phyloP scores from a whole-genome alignment of 2,888 invertebrate genomes.

The Rhingia rostrata region DNA sequence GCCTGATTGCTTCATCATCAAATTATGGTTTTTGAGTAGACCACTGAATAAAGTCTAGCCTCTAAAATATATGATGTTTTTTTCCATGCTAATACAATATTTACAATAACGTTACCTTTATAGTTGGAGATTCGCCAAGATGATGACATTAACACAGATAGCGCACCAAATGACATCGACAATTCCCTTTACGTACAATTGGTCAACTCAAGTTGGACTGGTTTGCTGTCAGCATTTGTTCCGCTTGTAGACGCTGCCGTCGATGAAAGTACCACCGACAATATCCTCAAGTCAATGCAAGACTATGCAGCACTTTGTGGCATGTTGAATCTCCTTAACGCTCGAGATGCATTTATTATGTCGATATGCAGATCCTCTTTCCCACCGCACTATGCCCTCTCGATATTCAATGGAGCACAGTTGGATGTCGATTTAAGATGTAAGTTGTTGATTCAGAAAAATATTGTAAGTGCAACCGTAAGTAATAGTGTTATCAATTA shows the following conservation, averaged over 20 bases:
- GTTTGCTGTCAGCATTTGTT: slow-evolving; percentile 94
- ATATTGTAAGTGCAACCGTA: slow-evolving; percentile 10
- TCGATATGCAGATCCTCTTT: slow-evolving; percentile 98
- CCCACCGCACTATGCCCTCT: slow-evolving; percentile 96
- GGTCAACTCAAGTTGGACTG: slow-evolving; percentile 97
- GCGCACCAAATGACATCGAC: slow-evolving; percentile 59
- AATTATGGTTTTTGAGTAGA: too few relatives aligned
- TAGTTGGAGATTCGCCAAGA: slow-evolving; percentile 24
- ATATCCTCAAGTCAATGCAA: slow-evolving; percentile 95
- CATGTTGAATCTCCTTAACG: slow-evolving; percentile 88
- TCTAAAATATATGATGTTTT: not conserved
- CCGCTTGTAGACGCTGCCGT: slow-evolving; percentile 97
- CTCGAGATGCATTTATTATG: slow-evolving; percentile 96
- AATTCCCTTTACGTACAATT: slow-evolving; percentile 87
- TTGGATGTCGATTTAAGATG: slow-evolving; percentile 84
- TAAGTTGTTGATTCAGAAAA: slow-evolving; percentile 62
- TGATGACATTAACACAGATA: slow-evolving; percentile 78
- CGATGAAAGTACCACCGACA: slow-evolving; percentile 95
- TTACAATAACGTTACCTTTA: not conserved
- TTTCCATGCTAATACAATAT: not conserved
- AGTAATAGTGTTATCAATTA: not conserved
- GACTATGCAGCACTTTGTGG: slow-evolving; percentile 95
- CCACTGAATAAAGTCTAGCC: too few relatives aligned
- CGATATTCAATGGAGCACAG: slow-evolving; percentile 89
- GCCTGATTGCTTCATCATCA: too few relatives aligned